Evolutionary conservation across 2,113 vertebrate species (phyloP).

Genomic region (Hiodon alosoides): DNA sequence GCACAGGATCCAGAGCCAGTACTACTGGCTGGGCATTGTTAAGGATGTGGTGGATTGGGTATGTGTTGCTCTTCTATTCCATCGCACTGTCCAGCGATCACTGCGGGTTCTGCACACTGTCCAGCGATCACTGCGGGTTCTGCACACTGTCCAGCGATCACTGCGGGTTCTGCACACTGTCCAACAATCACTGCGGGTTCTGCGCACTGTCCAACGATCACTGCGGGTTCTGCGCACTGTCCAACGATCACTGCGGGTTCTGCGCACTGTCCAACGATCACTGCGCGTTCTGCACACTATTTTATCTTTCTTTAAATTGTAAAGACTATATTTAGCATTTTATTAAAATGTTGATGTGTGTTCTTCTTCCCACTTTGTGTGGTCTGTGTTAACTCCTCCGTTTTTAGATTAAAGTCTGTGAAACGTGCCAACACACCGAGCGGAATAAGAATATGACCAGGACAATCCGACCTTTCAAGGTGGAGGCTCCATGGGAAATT

Average conservation of each 20-base stretch:
- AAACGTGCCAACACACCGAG: conserved; percentile 79
- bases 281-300: background rate
- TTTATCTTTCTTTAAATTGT: too few species aligned
- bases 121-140: background rate
- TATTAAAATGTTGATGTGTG: background rate
- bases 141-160: background rate
- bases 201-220: background rate
- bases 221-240: background rate
- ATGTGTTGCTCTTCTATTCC: conserved; percentile 6
- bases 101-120: background rate
- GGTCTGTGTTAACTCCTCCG: background rate
- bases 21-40: conserved; percentile 89
- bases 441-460: conserved; percentile 67
- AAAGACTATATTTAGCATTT: too few species aligned
- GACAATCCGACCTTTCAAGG: conserved; percentile 67
- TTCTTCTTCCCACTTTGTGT: background rate
- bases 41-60: conserved; percentile 91
- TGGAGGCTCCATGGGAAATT: conserved; percentile 78
- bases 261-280: background rate
- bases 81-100: background rate
- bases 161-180: background rate
- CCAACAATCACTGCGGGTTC: background rate
- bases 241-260: background rate
- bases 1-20: conserved; percentile 80
- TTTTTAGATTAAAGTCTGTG: conserved; percentile 80